Percentiles rank a stretch among this genome's conserved stretches.
phyloP scores from a whole-genome alignment of 1,140 invertebrate species.

The Eulimnadia texana region DNA sequence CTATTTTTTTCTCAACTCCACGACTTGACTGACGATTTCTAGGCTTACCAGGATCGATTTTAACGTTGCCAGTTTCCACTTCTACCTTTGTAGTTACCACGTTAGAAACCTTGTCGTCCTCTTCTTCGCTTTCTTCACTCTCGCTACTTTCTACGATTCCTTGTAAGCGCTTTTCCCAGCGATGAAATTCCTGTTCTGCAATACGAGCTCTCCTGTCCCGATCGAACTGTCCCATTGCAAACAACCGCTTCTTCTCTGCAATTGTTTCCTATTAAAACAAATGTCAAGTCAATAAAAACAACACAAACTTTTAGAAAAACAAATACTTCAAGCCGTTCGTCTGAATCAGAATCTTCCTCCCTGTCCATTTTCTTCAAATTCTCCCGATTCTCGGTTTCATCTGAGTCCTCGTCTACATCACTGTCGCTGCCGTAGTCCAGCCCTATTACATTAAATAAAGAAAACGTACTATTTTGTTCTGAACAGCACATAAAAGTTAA shows the following conservation, averaged over 20 bases:
- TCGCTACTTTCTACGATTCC: no score
- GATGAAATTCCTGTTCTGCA: neutral
- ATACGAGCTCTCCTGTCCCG: neutral
- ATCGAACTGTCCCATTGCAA: neutral
- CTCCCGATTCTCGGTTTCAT: neutral
- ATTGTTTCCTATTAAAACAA: neutral
- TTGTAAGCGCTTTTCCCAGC: neutral
- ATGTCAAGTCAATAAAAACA: neutral
- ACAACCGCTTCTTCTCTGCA: neutral
- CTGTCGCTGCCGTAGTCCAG: neutral
- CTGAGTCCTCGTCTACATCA: neutral
- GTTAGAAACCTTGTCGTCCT: neutral
- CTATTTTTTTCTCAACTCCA: no score
- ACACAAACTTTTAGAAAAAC: neutral
- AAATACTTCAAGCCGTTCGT: neutral
- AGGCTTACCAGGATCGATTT: neutral
- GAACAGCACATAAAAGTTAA: no score
- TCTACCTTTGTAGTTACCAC: neutral
- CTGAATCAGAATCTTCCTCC: neutral
- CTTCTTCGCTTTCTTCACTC: neutral
- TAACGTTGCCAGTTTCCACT: neutral
- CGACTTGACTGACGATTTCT: neutral
- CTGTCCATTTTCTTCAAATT: neutral
- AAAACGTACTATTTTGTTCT: neutral
- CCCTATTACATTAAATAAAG: neutral